These are phyloP conservation scores for Petrocephalus schoutedeni DNA, from an alignment of 2,797 vertebrate species.

Conservation along the genomic window DNA sequence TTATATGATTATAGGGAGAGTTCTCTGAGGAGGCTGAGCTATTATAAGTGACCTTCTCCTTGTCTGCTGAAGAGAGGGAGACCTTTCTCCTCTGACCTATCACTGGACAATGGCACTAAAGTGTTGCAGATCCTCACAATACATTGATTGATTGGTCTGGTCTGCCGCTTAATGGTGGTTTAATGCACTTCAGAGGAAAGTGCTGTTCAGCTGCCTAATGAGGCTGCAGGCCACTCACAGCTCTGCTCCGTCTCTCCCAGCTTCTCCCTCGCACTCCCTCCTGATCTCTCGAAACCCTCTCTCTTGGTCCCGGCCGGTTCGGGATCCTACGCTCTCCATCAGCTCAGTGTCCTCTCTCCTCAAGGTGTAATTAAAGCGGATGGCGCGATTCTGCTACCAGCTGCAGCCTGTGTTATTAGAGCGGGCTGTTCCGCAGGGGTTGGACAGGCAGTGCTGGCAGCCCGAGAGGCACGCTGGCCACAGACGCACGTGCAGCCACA, in stretches of 20 bases:
- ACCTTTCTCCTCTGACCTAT: not conserved
- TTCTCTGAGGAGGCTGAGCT: no score
- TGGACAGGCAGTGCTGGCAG: not conserved
- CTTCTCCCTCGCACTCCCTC: not conserved
- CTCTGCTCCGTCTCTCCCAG: not conserved
- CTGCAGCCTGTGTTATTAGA: conserved; percentile 10
- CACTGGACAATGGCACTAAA: not conserved
- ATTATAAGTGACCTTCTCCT: not conserved
- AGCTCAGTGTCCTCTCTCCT: not conserved
- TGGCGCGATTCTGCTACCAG: not conserved
- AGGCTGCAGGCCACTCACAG: not conserved
- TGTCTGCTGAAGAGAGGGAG: not conserved
- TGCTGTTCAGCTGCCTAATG: not conserved
- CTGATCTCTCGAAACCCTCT: not conserved
- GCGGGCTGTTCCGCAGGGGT: not conserved
- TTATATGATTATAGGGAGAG: no score
- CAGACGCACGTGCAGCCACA: not conserved
- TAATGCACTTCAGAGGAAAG: not conserved
- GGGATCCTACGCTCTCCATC: not conserved
- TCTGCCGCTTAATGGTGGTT: not conserved
- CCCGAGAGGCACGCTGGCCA: not conserved
- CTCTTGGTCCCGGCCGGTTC: not conserved
- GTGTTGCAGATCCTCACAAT: not conserved
- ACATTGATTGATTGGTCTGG: not conserved
- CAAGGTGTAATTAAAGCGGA: not conserved